A percentile compares a stretch with the other conserved stretches of the same genome.
Evolutionary conservation across 1,140 invertebrate genomes (phyloP).

Genomic region (Platyscapa corneri): DNA sequence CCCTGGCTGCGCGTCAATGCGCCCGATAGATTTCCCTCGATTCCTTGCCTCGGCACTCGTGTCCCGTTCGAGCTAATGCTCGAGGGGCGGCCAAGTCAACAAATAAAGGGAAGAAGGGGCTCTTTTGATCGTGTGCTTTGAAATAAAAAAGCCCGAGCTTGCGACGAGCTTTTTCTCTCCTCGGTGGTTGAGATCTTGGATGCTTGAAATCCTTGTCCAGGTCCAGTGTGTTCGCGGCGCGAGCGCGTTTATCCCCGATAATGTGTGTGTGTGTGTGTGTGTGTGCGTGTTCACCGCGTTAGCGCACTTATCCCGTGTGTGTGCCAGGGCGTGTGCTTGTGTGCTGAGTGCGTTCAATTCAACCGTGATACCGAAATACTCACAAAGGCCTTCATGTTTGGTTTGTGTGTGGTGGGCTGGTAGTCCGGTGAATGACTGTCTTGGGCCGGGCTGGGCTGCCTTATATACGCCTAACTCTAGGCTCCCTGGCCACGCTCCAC

Average conservation of each 20-base stretch:
- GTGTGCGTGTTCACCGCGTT: too few relatives aligned
- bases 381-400: slow-evolving; percentile 76
- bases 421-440: slow-evolving; percentile 76
- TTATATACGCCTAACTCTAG: slow-evolving; percentile 75
- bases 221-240: slow-evolving; percentile 5
- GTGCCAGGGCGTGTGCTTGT: background rate
- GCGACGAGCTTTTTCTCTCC: background rate
- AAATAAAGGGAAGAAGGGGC: background rate
- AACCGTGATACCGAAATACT: slow-evolving; percentile 69
- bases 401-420: slow-evolving; percentile 71
- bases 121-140: too few relatives aligned
- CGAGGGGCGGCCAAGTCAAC: background rate
- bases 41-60: too few relatives aligned
- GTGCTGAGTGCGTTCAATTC: slow-evolving; percentile 5
- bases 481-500: slow-evolving; percentile 74
- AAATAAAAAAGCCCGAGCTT: slow-evolving; percentile 2
- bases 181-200: background rate
- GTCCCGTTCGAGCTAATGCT: too few relatives aligned
- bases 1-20: background rate
- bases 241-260: slow-evolving; percentile 51
- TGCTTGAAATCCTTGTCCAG: background rate
- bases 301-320: background rate
- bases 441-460: slow-evolving; percentile 71
- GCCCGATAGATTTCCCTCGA: too few relatives aligned
- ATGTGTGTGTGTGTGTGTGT: too few relatives aligned